Percentiles rank a stretch among this genome's conserved stretches.
These are phyloP conservation scores for Cephus rjabovi DNA, from an alignment of 2,888 invertebrate species.

Conservation along the genomic window DNA sequence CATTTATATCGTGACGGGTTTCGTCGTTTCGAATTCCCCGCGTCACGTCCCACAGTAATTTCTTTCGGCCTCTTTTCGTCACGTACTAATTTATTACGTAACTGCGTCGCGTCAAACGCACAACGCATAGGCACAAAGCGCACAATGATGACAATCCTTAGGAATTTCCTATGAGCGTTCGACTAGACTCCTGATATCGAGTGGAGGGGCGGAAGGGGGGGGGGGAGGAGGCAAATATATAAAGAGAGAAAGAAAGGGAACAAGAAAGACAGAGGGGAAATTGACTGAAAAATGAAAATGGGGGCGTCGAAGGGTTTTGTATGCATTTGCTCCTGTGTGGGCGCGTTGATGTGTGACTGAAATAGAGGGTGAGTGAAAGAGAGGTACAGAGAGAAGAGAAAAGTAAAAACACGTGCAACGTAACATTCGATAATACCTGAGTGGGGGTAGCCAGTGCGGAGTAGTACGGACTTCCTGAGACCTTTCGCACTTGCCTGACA, in stretches of 20 bases:
- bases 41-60: too few relatives aligned
- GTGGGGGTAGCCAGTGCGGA: slow-evolving; percentile 52
- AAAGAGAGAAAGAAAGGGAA: slow-evolving; percentile 10
- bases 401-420: slow-evolving; percentile 59
- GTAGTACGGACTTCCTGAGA: slow-evolving; percentile 19
- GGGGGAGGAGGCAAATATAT: neutral
- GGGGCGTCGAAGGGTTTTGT: neutral
- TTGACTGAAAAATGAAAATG: slow-evolving; percentile 23
- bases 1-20: neutral
- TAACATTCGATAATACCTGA: slow-evolving; percentile 46
- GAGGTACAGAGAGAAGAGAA: slow-evolving; percentile 29
- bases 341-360: neutral
- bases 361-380: slow-evolving; percentile 3
- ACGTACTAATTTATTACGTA: too few relatives aligned
- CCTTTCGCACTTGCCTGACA: slow-evolving; percentile 19
- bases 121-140: neutral
- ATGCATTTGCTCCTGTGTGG: neutral
- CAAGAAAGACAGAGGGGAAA: neutral
- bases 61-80: too few relatives aligned
- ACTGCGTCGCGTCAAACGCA: too few relatives aligned
- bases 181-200: neutral
- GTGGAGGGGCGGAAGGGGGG: neutral
- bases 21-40: neutral
- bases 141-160: neutral
- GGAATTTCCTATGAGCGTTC: neutral